A percentile compares a stretch with the other conserved stretches of the same genome.
Conservation (phyloP, 1,140 invertebrate species). For the Cotesia vestalis region DNA sequence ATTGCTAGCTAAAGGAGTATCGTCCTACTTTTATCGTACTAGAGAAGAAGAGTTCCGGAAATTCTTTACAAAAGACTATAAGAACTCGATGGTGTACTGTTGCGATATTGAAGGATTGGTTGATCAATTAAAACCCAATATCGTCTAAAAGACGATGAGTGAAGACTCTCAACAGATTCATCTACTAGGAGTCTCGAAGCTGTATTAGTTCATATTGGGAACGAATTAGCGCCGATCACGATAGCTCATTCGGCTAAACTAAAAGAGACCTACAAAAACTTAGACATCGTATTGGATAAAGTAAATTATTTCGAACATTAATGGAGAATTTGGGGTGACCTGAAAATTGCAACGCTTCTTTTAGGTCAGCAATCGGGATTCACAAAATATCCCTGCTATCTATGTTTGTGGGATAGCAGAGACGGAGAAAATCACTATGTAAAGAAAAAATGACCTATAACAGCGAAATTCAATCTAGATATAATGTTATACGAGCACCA, state of each 20-base stretch:
- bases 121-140: conserved; percentile 12
- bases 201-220: conserved; percentile 33
- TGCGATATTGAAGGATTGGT: background rate
- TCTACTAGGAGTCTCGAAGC: conserved; percentile 52
- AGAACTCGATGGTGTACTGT: conserved; percentile 6
- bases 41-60: conserved; percentile 21
- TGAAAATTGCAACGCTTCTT: conserved; percentile 27
- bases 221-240: conserved; percentile 31
- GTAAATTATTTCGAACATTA: conserved; percentile 30
- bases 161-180: conserved; percentile 7
- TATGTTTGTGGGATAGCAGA: conserved; percentile 31
- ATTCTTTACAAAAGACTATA: background rate
- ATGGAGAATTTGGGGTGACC: conserved; percentile 21
- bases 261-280: conserved; percentile 37
- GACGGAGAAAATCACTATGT: conserved; percentile 7
- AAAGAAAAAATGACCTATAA: conserved; percentile 6
- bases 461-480: conserved; percentile 3
- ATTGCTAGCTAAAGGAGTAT: conserved; percentile 33
- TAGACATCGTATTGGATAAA: conserved; percentile 22
- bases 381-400: no score
- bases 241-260: conserved; percentile 25
- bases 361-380: no score
- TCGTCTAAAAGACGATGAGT: conserved; percentile 13
- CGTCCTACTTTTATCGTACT: conserved; percentile 40
- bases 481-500: conserved; percentile 19